Conservation (phyloP, 2,888 invertebrate species). For the Callimorpha dominula region DNA sequence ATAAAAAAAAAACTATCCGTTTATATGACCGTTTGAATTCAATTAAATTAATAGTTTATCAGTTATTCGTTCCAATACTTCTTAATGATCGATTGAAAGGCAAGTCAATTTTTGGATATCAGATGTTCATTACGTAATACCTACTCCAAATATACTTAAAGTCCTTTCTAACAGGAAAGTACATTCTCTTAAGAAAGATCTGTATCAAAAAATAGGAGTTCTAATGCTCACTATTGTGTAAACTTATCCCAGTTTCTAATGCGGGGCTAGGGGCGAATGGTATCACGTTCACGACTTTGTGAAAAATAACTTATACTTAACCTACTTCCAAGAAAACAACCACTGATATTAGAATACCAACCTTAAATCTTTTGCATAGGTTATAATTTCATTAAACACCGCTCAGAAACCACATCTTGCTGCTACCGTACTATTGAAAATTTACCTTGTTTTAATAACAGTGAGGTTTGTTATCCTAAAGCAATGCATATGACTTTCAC, state of each 20-base stretch:
- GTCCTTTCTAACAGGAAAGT: not conserved
- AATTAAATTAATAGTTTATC: too few species aligned
- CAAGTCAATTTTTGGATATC: not conserved
- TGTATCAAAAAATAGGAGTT: not conserved
- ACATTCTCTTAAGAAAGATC: not conserved
- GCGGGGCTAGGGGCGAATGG: slow-evolving; percentile 15
- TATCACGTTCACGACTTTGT: slow-evolving; percentile 38
- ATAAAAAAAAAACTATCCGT: too few species aligned
- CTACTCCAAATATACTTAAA: not conserved
- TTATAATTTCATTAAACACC: slow-evolving; percentile 12
- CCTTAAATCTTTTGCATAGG: not conserved
- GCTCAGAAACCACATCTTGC: slow-evolving; percentile 18
- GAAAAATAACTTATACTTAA: slow-evolving; percentile 61
- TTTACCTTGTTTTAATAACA: fast-evolving
- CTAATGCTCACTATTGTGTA: slow-evolving; percentile 3
- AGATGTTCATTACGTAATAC: not conserved
- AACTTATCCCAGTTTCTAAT: slow-evolving; percentile 32
- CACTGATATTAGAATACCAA: slow-evolving; percentile 9
- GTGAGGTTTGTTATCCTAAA: slow-evolving; percentile 11
- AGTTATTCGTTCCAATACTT: too few species aligned
- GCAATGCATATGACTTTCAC: slow-evolving; percentile 14
- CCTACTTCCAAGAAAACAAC: slow-evolving; percentile 52
- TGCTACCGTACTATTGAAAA: slow-evolving; percentile 21
- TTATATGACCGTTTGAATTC: too few species aligned
- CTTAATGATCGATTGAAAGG: too few species aligned